phyloP scores from a whole-genome alignment of 2,797 vertebrate species.

The Amniataba percoides region DNA sequence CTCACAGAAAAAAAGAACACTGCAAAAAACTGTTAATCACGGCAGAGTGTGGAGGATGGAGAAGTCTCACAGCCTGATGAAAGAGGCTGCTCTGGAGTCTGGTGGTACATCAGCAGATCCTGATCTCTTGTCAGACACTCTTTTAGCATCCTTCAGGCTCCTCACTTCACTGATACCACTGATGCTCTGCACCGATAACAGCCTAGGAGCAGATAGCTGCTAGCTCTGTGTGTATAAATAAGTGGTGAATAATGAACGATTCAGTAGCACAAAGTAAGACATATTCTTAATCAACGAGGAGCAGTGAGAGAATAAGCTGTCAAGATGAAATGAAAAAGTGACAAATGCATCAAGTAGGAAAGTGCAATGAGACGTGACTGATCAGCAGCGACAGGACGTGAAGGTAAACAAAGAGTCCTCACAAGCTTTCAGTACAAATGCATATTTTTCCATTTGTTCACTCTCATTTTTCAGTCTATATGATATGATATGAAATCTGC shows the following conservation, averaged over 20 bases:
- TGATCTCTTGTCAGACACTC: too few species aligned
- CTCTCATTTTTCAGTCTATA: too few species aligned
- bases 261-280: slow-evolving; percentile 10
- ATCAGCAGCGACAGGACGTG: background rate
- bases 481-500: too few species aligned
- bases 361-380: background rate
- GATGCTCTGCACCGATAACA: background rate
- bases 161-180: too few species aligned
- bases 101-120: too few species aligned
- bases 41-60: too few species aligned
- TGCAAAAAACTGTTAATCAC: too few species aligned
- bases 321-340: slow-evolving; percentile 6
- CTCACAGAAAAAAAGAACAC: too few species aligned
- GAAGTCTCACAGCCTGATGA: too few species aligned
- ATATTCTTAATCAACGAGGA: background rate
- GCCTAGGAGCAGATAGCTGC: background rate
- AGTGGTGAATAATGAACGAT: slow-evolving; percentile 9
- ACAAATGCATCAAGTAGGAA: background rate
- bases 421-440: background rate
- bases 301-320: background rate
- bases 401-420: background rate
- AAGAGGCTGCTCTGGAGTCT: too few species aligned
- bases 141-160: too few species aligned
- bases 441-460: background rate
- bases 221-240: background rate